Percentiles rank a stretch among this genome's conserved stretches.
These are phyloP conservation scores for Diachasma alloeum DNA, from an alignment of 1,140 invertebrate genomes.

Conservation along the genomic window DNA sequence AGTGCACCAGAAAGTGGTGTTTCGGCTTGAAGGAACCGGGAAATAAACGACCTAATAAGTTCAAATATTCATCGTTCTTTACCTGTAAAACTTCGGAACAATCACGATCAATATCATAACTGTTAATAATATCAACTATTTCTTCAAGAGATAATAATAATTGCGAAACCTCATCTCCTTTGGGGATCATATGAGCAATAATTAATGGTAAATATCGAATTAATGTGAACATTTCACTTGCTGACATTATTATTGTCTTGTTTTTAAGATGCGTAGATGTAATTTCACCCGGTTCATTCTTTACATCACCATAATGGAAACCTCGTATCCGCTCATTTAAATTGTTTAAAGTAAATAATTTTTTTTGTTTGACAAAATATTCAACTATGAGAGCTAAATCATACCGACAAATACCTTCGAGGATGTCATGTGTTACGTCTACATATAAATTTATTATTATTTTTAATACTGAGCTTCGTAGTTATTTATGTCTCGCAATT, in stretches of 20 bases:
- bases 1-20: conserved; percentile 29
- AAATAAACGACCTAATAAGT: background rate
- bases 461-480: conserved; percentile 22
- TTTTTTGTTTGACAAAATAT: conserved; percentile 18
- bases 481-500: conserved; percentile 33
- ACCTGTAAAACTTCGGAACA: background rate
- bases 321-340: conserved; percentile 3
- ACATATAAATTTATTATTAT: conserved; percentile 11
- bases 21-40: conserved; percentile 13
- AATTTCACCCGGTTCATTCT: conserved; percentile 8
- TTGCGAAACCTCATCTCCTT: conserved; percentile 27
- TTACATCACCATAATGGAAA: conserved; percentile 18
- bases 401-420: conserved; percentile 24
- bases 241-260: conserved; percentile 30
- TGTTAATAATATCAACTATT: conserved; percentile 30
- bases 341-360: conserved; percentile 15
- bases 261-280: conserved; percentile 17
- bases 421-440: conserved; percentile 11
- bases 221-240: conserved; percentile 32
- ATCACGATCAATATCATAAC: background rate
- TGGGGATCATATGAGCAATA: conserved; percentile 30
- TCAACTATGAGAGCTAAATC: conserved; percentile 3
- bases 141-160: conserved; percentile 28
- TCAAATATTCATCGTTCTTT: background rate
- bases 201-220: conserved; percentile 31